Conservation (phyloP, 2,113 vertebrate genomes). For the Pituophis catenifer region DNA sequence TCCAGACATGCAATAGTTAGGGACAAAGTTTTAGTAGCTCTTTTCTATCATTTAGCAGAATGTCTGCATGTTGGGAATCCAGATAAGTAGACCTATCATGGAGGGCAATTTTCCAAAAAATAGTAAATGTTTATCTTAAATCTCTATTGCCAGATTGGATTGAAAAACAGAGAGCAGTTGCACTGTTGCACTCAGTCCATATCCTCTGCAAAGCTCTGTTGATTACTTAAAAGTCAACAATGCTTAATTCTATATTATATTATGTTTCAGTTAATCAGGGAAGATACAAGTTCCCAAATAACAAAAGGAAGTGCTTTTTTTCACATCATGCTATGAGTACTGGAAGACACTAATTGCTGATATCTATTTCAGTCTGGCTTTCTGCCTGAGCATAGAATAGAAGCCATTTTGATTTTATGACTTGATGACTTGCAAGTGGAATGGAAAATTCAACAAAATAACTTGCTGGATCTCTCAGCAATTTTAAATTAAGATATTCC, state of each 20-base stretch:
- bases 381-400: not conserved
- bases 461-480: not conserved
- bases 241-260: not conserved
- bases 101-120: not conserved
- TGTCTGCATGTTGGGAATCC: not conserved
- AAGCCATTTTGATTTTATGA: not conserved
- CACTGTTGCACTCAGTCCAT: not conserved
- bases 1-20: not conserved
- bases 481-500: not conserved
- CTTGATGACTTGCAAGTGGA: not conserved
- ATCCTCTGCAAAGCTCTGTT: not conserved
- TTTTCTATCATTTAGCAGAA: not conserved
- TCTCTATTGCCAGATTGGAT: not conserved
- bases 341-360: not conserved
- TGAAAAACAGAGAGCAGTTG: not conserved
- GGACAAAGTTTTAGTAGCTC: not conserved
- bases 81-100: not conserved
- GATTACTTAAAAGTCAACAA: not conserved
- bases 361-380: not conserved
- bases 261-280: not conserved
- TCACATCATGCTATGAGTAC: not conserved
- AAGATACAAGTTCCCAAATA: not conserved
- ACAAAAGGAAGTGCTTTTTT: not conserved
- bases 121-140: not conserved
- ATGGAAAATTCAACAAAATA: not conserved